phyloP scores from a whole-genome alignment of 1,140 invertebrate species.

The Notospermus geniculatus region DNA sequence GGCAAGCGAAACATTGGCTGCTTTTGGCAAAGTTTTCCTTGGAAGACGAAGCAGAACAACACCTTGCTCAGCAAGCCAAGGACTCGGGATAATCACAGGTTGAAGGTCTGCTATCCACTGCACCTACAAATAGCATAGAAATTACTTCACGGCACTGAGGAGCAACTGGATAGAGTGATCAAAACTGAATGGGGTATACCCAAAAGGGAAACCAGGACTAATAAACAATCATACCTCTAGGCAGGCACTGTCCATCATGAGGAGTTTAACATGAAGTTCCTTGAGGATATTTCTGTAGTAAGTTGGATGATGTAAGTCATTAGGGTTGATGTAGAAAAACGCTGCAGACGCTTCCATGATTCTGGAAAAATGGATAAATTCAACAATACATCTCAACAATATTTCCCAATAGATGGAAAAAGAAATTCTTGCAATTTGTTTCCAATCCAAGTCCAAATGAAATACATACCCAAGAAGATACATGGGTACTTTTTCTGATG shows the following conservation, averaged over 20 bases:
- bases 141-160: background rate
- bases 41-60: background rate
- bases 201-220: too few relatives aligned
- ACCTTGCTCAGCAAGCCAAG: background rate
- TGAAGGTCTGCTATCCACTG: background rate
- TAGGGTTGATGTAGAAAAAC: constrained; percentile 4
- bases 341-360: constrained; percentile 13
- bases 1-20: constrained; percentile 26
- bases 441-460: background rate
- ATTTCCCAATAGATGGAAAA: background rate
- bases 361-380: constrained; percentile 16
- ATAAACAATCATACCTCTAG: constrained; percentile 11
- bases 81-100: constrained; percentile 8
- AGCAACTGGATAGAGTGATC: too few relatives aligned
- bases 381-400: too few relatives aligned
- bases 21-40: background rate
- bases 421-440: background rate
- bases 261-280: constrained; percentile 4
- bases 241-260: constrained; percentile 7
- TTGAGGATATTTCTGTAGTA: constrained; percentile 9
- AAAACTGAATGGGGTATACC: too few relatives aligned
- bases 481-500: constrained; percentile 20
- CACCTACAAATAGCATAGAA: constrained; percentile 8
- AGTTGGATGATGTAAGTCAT: constrained; percentile 5
- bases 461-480: constrained; percentile 27